Base-by-base conservation (phyloP, 2,797 vertebrate species). In the Aldrovandia affinis region DNA sequence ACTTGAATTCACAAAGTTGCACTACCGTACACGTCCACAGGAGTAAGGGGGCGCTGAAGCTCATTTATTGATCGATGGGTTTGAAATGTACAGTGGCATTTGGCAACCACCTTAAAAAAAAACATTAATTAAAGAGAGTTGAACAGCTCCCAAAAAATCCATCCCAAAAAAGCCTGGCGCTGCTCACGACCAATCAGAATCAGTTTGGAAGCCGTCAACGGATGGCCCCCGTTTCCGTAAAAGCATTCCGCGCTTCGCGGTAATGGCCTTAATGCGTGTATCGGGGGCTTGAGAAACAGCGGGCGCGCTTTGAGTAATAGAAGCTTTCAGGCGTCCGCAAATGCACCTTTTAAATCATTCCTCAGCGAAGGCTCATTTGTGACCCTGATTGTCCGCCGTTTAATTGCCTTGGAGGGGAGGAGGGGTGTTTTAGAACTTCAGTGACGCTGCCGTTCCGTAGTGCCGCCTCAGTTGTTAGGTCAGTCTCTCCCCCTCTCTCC, bases 281-380 rank as follows among this genome's bases (percentile, higher is more conserved):
- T 2, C 65, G 18, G 65, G 9, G 65, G 65, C 65, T 36, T 28
- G 28, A 68, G 28, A 20, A 68, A 68, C 30, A 10, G 63, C 63
- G 5, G 28, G 65, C 5, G 30, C 65, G 18, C 33, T 70, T 0
- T 42, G 44, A 79, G 73, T 68, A 79, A 79, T 55, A 57, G 25
- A 83, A 79, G 52, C 70, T 79, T 79, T 44, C 44, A 82, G 73
- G 79, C 25, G 30, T 68, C 20, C 44, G n/a, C 44, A 61, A 73
- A 82, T 65, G 57, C 3, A 42, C 36, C 57, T 65, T 81, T 10
- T 68, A 68, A 82, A 44, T 82, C 59, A 50, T 57, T 47, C 15
- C 50, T 54, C 14, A 52, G 68, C 68, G 25, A 28, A 1, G 25
- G 59, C 59, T n/a, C 8, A 63, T 63, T n/a, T 63, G 25, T 25